Evolutionary conservation across 2,888 invertebrate genomes (phyloP).

Genomic region (Apamea monoglypha): DNA sequence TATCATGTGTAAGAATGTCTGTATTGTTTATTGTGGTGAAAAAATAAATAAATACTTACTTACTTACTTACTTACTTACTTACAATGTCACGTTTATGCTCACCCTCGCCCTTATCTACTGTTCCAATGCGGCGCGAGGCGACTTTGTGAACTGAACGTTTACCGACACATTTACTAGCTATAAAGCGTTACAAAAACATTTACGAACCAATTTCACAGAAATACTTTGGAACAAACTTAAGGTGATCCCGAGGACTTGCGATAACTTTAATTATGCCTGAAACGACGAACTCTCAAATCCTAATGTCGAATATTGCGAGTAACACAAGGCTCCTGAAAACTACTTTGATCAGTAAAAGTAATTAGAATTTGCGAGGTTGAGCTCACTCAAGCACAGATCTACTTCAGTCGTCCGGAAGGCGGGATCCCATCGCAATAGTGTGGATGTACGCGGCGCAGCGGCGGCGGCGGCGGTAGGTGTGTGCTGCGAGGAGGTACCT

Average conservation of each 20-base stretch:
- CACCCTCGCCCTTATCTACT: not conserved
- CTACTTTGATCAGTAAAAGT: constrained; percentile 7
- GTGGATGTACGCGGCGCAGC: constrained; percentile 19
- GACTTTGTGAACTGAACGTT: not conserved
- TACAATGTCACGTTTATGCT: not conserved
- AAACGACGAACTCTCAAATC: not conserved
- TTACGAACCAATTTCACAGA: not conserved
- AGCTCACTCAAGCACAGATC: constrained; percentile 2
- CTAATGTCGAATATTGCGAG: not conserved
- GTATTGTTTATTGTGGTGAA: no score
- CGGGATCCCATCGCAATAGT: constrained; percentile 32
- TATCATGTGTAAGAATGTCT: no score
- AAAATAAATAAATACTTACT: no score
- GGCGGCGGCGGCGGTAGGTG: not conserved
- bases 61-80: no score
- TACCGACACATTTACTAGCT: no score
- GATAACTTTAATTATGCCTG: not conserved
- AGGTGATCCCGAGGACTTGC: not conserved
- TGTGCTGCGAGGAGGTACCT: not conserved
- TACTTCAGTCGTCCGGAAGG: constrained; percentile 25
- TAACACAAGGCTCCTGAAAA: not conserved
- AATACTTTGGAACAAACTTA: not conserved
- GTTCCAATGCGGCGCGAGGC: not conserved
- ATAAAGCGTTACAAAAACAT: not conserved
- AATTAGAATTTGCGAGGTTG: constrained; percentile 8